Base-by-base conservation (phyloP, 2,113 vertebrate species). In the Bettongia penicillata region DNA sequence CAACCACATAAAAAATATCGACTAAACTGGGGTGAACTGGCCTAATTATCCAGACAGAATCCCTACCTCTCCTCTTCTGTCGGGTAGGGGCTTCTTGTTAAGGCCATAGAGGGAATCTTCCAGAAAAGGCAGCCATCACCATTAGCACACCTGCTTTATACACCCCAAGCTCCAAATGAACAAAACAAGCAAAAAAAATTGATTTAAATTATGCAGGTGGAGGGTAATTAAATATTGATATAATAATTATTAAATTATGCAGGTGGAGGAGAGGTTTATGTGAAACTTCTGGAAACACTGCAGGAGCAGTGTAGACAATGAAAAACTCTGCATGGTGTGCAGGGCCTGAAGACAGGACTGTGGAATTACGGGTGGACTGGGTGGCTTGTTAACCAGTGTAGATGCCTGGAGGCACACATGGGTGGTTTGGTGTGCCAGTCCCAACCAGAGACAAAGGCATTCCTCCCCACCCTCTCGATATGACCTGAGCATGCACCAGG, bases 211-310 rank as follows among this genome's bases (percentile, higher is more conserved):
- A 98, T 98, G 98, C 98, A 98, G 98, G 97, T 98, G 98, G 98
- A 97, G 94, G 95, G 89, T 97, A 97, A 98, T 98, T 98, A 98
- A 98, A 98, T 98, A 98, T 98, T 98, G 97, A 98, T 98, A 97
- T 98, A 98, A 98, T 97, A 98, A 98, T 98, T 98, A 98, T 98
- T 98, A 98, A 98, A 98, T 98, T 98, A 98, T 98, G 98, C 98
- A 98, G 98, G 98, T 98, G 97, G 96, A 95, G 92, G 92, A 90
- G 93, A 98, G 97, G 97, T 97, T 98, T 98, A 97, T 98, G 96
- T 91, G 97, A 97, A 98, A 97, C 97, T 98, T 97, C 98, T 98
- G 97, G 97, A 97, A 96, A 96, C 95, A 0, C 97, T 49, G 93
- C 97, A 96, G 97, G 98, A 97, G 95, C 26, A 68, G 94, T 96